A percentile compares a stretch with the other conserved stretches of the same genome.
These are phyloP conservation scores for Halictus ligatus DNA, from an alignment of 2,888 invertebrate genomes.

Conservation along the genomic window DNA sequence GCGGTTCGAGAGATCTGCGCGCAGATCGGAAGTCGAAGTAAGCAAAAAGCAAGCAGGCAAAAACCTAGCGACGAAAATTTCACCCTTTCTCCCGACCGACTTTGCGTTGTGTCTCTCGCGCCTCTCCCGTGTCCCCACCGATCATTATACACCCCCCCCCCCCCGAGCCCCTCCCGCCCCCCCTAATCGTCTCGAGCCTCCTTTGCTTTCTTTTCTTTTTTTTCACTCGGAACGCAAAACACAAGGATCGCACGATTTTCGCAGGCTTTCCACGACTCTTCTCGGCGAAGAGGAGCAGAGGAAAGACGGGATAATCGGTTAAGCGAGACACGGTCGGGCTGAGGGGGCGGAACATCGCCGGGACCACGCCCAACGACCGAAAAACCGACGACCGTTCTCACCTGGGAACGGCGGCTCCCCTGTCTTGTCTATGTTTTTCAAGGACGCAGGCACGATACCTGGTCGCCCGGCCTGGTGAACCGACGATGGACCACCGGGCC, in stretches of 20 bases:
- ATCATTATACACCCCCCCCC: neutral
- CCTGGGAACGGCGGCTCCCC: slow-evolving; percentile 50
- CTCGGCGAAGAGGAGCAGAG: slow-evolving; percentile 51
- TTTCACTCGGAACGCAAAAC: slow-evolving; percentile 33
- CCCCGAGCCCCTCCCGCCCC: neutral
- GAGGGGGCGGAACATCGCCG: neutral
- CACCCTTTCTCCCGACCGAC: slow-evolving; percentile 13
- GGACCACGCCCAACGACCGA: slow-evolving; percentile 10
- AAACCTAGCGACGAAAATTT: slow-evolving; percentile 16
- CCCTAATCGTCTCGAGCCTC: neutral
- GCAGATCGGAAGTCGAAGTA: neutral
- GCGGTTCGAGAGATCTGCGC: slow-evolving; percentile 40
- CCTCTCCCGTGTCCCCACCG: neutral
- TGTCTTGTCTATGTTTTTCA: slow-evolving; percentile 66
- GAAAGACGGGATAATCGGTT: slow-evolving; percentile 50
- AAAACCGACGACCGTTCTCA: slow-evolving; percentile 45
- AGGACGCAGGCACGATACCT: slow-evolving; percentile 73
- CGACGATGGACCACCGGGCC: slow-evolving; percentile 64
- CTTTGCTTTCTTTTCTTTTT: neutral
- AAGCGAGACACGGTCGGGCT: slow-evolving; percentile 17
- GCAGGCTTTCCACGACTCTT: slow-evolving; percentile 57
- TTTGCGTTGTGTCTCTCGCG: slow-evolving; percentile 2
- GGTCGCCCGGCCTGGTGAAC: slow-evolving; percentile 62
- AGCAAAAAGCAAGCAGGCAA: neutral
- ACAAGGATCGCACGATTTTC: slow-evolving; percentile 61